Base-by-base conservation (phyloP, 2,888 invertebrate species). In the Stenotaenia linearis region DNA sequence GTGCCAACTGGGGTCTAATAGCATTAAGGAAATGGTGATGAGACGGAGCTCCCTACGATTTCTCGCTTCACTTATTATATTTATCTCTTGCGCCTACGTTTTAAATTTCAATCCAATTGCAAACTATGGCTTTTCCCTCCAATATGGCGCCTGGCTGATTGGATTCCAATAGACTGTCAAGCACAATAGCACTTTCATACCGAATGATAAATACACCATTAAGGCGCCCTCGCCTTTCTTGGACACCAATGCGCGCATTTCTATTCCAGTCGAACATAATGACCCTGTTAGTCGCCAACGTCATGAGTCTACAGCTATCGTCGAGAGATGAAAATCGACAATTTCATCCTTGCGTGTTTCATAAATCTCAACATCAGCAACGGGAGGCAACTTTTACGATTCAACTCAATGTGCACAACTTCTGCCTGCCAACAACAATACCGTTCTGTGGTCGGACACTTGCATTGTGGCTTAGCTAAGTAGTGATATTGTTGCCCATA, bases 21-120 rank as follows among this genome's bases (percentile, higher is more conserved):
- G 61, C 61, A 61, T 61, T 61, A 61, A 61, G 61, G 61, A 61
- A 61, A 61, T 61, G 61, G 61, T 61, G 61, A 61, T 61, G 61
- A 61, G 61, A 61, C 61, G 61, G 61, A 61, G 61, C 61, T 61
- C 61, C 61, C 61, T 61, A 25, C 28, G 61, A 61, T 61, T 61
- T 61, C 28, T 61, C 61, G 61, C 61, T 61, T 61, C 61, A 61
- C 61, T 61, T 61, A 61, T 61, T 61, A 61, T 25, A 61, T 61
- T 61, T 61, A 61, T 61, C 61, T 61, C 61, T 61, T 12, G 61
- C 61, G 61, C 61, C 61, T 61, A 61, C 61, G 61, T 61, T 61
- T 61, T 61, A 61, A 61, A 61, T 61, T 61, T 61, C 61, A 61
- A 61, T 61, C 61, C 61, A 61, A 61, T 61, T 61, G 61, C 25